Conservation (phyloP, 2,797 vertebrate genomes). For the Gymnoscopelus microlampas region DNA sequence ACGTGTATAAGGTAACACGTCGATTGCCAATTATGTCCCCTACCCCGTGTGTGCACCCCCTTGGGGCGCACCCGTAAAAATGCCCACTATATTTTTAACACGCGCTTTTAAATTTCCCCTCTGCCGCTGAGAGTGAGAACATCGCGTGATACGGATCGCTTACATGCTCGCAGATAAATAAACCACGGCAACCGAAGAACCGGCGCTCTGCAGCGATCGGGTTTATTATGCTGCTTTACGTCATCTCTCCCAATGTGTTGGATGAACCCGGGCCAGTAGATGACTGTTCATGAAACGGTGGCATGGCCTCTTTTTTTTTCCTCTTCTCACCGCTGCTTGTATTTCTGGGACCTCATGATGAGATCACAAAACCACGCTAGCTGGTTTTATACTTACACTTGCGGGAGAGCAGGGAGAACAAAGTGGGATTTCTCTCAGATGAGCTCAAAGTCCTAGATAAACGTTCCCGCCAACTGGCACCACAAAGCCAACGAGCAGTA, state of each 20-base stretch:
- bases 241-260: too few species aligned
- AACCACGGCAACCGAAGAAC: neutral
- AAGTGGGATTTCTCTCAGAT: conserved; percentile 27
- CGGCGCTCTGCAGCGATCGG: neutral
- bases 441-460: conserved; percentile 4
- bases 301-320: too few species aligned
- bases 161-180: conserved; percentile 6
- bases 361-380: too few species aligned
- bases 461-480: too few species aligned
- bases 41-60: conserved; percentile 18
- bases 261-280: too few species aligned
- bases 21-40: conserved; percentile 54
- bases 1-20: conserved; percentile 40
- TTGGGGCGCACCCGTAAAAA: conserved; percentile 46
- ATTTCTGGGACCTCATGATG: too few species aligned
- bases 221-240: neutral
- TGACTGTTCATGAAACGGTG: too few species aligned
- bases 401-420: conserved; percentile 33
- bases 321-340: too few species aligned
- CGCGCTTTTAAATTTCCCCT: conserved; percentile 7
- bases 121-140: conserved; percentile 22
- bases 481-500: too few species aligned
- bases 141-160: conserved; percentile 1
- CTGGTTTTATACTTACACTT: too few species aligned
- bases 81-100: conserved; percentile 45